These are phyloP conservation scores for Aradophagus sp. DNA, from an alignment of 1,140 invertebrate species.

Conservation along the genomic window DNA sequence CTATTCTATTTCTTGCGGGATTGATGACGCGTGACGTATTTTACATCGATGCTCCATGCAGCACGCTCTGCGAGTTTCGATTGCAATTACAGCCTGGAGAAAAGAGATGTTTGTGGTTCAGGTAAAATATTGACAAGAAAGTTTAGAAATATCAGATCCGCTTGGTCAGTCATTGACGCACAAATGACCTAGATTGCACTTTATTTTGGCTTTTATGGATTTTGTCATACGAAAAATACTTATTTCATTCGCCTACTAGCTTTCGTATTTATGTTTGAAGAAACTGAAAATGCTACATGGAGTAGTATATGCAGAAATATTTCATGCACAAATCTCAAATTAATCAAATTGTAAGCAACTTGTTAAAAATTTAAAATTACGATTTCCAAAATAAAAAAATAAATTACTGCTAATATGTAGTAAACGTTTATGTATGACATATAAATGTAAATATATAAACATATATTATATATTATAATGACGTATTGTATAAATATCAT, in stretches of 20 bases:
- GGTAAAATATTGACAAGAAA: conserved; percentile 66
- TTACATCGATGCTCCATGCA: conserved; percentile 26
- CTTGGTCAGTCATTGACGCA: conserved; percentile 56
- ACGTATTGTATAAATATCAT: too few relatives aligned
- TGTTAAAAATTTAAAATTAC: too few relatives aligned
- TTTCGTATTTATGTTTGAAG: too few relatives aligned
- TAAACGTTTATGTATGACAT: too few relatives aligned
- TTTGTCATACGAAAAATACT: conserved; percentile 16
- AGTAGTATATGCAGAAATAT: too few relatives aligned
- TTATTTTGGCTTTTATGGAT: conserved; percentile 19
- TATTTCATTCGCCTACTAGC: conserved; percentile 3
- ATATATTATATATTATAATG: too few relatives aligned
- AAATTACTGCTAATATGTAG: too few relatives aligned
- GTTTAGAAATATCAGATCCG: conserved; percentile 64
- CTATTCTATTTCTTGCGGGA: conserved; percentile 34
- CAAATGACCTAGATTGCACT: conserved; percentile 45
- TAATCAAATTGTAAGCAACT: too few relatives aligned
- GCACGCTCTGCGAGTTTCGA: conserved; percentile 40
- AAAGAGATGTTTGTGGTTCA: conserved; percentile 40
- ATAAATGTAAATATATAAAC: too few relatives aligned
- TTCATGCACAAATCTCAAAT: too few relatives aligned
- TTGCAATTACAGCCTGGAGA: conserved; percentile 46
- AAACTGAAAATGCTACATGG: too few relatives aligned
- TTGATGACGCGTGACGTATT: conserved; percentile 53
- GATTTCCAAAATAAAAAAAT: too few relatives aligned